A percentile compares a stretch with the other conserved stretches of the same genome.
These are phyloP conservation scores for Plutella xylostella DNA, from an alignment of 2,888 invertebrate species.

Conservation along the genomic window DNA sequence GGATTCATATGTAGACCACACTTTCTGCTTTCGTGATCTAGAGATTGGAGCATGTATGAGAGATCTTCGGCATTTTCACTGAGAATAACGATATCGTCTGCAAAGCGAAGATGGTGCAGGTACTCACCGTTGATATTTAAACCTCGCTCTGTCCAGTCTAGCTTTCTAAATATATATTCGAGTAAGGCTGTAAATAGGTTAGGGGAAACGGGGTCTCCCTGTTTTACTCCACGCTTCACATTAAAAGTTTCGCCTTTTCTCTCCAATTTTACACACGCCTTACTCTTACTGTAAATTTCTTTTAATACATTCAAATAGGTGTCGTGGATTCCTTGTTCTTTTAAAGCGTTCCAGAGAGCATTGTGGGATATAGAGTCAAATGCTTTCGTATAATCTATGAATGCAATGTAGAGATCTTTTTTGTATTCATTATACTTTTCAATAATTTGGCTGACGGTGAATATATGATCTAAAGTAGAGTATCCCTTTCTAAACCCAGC, in stretches of 20 bases:
- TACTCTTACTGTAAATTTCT: background rate
- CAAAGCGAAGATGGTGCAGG: background rate
- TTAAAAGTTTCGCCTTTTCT: background rate
- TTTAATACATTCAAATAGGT: background rate
- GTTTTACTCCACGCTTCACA: background rate
- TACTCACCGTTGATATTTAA: slow-evolving; percentile 10
- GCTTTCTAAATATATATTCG: slow-evolving; percentile 11
- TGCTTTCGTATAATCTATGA: slow-evolving; percentile 4
- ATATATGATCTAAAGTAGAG: slow-evolving; percentile 1
- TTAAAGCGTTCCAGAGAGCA: background rate
- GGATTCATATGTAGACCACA: slow-evolving; percentile 2
- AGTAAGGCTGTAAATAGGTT: slow-evolving; percentile 8
- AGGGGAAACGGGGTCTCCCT: background rate
- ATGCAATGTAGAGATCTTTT: background rate
- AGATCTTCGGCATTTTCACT: background rate
- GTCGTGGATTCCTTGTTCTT: background rate
- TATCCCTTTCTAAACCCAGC: background rate
- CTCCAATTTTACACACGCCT: background rate
- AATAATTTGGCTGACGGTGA: background rate
- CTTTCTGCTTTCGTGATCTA: slow-evolving; percentile 2
- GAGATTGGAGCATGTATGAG: slow-evolving; percentile 1
- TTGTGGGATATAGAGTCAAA: background rate
- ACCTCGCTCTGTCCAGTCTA: slow-evolving; percentile 12
- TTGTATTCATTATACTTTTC: slow-evolving; percentile 1
- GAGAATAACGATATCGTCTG: slow-evolving; percentile 3